phyloP scores from a whole-genome alignment of 2,113 vertebrate species.

The Ranitomeya variabilis region DNA sequence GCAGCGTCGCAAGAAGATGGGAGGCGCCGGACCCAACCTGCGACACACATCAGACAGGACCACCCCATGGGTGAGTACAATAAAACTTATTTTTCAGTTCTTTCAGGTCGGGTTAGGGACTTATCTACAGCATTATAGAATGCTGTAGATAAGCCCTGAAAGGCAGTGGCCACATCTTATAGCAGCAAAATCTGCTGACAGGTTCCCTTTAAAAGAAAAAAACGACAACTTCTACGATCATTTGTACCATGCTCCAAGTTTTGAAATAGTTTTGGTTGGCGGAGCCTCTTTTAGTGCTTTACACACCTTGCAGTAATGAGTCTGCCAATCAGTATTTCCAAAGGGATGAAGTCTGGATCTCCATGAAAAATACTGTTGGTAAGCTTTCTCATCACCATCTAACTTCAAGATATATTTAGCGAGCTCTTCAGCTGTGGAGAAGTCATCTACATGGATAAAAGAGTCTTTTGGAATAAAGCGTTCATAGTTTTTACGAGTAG shows the following conservation, averaged over 20 bases:
- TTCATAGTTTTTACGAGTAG: conserved; percentile 67
- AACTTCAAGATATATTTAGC: conserved; percentile 64
- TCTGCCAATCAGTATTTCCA: conserved; percentile 66
- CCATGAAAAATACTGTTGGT: conserved; percentile 70
- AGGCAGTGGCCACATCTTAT: no score
- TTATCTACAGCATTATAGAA: no score
- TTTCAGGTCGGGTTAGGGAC: no score
- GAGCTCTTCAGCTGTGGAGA: conserved; percentile 63
- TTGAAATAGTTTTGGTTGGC: conserved; percentile 6
- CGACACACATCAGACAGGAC: no score
- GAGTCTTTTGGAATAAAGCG: conserved; percentile 57
- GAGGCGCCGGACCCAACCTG: no score
- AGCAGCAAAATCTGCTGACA: no score
- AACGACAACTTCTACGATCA: background rate
- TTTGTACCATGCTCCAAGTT: conserved; percentile 38
- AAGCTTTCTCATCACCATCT: conserved; percentile 62
- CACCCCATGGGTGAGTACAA: no score
- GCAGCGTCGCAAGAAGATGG: no score
- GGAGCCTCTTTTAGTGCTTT: conserved; percentile 43
- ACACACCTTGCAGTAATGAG: conserved; percentile 30
- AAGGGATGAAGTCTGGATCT: conserved; percentile 61
- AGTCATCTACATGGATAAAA: conserved; percentile 71
- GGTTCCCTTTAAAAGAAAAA: background rate
- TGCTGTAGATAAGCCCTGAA: no score
- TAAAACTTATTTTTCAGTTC: no score